Evolutionary conservation across 2,888 invertebrate species (phyloP), one percentile per base, ranked within the genome.

Genomic region (Rhabditophanes sp.): DNA sequence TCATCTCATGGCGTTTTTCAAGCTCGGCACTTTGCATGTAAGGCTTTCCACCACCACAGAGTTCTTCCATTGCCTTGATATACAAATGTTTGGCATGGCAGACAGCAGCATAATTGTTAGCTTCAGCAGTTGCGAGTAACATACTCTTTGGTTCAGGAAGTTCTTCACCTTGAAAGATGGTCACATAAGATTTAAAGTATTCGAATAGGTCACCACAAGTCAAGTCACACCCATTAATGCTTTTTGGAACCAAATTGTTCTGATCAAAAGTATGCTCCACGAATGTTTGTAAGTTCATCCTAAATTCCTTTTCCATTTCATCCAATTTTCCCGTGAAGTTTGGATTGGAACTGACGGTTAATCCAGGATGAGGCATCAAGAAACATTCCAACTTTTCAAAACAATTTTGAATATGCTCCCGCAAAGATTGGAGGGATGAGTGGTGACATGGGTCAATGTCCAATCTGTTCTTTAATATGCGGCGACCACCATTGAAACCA

Each of bases 51-150:
- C 33, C 32, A 30, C n/a, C 12, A 2, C 24, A 14, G n/a, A 31
- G 17, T 31, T 12, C 35, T 31, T 31, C 32, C 32, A 31, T 31
- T 32, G 25, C 33, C 16, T 7, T 6, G 14, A 31, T 5, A 15
- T 31, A 31, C 14, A 14, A 31, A 18, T 14, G 9, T 19, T 31
- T 31, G 11, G 32, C 32, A 4, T 25, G 32, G 14, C 33, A 25
- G 29, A 31, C 12, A 31, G 32, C 32, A 3, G 32, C 25, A 17
- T 30, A 25, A n/a, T 31, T 31, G 35, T 33, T 31, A 17, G 33
- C 17, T 33, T 30, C n/a, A 27, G 32, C 32, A 25, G 25, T 31
- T 17, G 32, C 32, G 25, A 30, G 32, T 14, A 30, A 31, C 7
- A 31, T 33, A 15, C 29, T 30, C 12, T 30, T n/a, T 19, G 32